Percentiles rank a stretch among this genome's conserved stretches.
Evolutionary conservation across 1,140 invertebrate genomes (phyloP).

Genomic region (Apis florea): DNA sequence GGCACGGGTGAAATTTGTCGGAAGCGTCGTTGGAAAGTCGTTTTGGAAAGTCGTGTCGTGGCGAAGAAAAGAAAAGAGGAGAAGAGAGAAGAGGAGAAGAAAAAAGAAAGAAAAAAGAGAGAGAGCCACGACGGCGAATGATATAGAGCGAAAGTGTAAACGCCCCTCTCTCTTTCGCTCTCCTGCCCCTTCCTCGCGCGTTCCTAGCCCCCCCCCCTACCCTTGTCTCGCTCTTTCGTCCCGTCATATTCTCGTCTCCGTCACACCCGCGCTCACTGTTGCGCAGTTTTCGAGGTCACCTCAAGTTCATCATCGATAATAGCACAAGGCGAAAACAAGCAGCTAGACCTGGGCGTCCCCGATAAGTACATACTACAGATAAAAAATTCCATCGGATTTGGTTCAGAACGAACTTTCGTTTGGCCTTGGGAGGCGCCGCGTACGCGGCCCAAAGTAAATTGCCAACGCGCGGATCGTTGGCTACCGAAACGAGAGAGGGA

Average conservation of each 20-base stretch:
- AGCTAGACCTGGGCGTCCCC: conserved; percentile 76
- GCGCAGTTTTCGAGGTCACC: conserved; percentile 76
- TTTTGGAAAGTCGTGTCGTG: conserved; percentile 41
- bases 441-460: conserved; percentile 48
- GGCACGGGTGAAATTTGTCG: conserved; percentile 1
- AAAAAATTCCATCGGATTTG: conserved; percentile 68
- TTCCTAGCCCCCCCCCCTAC: conserved; percentile 9
- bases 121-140: conserved; percentile 26
- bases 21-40: not conserved
- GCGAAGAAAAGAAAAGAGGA: not conserved
- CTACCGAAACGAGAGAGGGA: conserved; percentile 44
- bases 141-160: conserved; percentile 58
- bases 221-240: not conserved
- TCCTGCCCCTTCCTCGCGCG: conserved; percentile 8
- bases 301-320: conserved; percentile 80
- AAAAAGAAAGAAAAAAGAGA: not conserved
- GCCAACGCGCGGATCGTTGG: conserved; percentile 46
- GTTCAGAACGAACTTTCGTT: conserved; percentile 66
- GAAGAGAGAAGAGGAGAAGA: not conserved
- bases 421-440: conserved; percentile 64
- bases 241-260: not conserved
- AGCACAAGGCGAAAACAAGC: conserved; percentile 76
- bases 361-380: conserved; percentile 73
- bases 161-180: conserved; percentile 11
- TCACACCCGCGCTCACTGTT: conserved; percentile 59